Percentiles rank a stretch among this genome's conserved stretches.
phyloP scores from a whole-genome alignment of 2,888 invertebrate genomes.

The Leucophenga maculata region DNA sequence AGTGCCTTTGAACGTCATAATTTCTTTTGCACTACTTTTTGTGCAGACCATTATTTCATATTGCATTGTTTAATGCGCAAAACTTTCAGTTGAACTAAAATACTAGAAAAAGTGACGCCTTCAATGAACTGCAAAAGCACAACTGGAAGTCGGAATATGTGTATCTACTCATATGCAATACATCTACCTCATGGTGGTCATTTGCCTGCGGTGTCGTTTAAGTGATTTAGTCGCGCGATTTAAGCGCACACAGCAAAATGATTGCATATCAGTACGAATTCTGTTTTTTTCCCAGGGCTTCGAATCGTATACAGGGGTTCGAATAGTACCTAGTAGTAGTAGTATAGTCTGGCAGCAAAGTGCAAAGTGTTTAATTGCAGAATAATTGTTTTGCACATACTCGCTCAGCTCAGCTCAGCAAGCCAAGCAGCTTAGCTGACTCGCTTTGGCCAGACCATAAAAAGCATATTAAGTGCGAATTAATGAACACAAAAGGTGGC shows the following conservation, averaged over 20 bases:
- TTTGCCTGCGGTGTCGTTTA: conserved; percentile 61
- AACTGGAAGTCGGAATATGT: too few relatives aligned
- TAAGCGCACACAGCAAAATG: conserved; percentile 5
- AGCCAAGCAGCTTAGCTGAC: not conserved
- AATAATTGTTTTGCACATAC: conserved; percentile 65
- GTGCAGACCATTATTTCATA: too few relatives aligned
- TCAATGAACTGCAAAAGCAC: too few relatives aligned
- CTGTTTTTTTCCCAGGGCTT: not conserved
- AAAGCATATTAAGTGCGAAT: conserved; percentile 66
- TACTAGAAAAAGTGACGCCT: too few relatives aligned
- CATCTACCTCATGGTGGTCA: conserved; percentile 47
- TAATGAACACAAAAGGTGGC: conserved; percentile 62
- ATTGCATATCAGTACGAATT: not conserved
- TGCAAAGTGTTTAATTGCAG: conserved; percentile 67
- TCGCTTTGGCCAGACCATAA: conserved; percentile 55
- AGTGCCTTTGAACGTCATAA: too few relatives aligned
- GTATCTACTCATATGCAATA: too few relatives aligned
- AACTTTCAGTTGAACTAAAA: too few relatives aligned
- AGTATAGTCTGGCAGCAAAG: conserved; percentile 48
- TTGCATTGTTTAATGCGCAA: too few relatives aligned
- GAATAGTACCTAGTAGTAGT: not conserved
- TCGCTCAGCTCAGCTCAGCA: not conserved
- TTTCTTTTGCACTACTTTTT: too few relatives aligned
- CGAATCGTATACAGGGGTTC: not conserved
- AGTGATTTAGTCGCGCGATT: conserved; percentile 59